phyloP scores from a whole-genome alignment of 2,113 vertebrate species.

The Bubalus kerabau region DNA sequence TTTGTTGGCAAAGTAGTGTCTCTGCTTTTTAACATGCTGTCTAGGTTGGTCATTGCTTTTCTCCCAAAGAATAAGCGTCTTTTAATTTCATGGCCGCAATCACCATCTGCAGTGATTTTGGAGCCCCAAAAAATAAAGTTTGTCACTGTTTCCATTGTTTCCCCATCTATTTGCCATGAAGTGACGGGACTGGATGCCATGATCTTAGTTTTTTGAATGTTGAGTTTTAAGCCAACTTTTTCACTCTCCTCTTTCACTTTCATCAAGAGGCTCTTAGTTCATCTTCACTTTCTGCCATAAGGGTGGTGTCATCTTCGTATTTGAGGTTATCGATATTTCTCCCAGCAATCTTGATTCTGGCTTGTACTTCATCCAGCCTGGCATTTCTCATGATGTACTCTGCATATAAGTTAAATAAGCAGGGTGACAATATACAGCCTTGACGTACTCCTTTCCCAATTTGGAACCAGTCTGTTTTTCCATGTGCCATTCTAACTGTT shows the following conservation, averaged over 20 bases:
- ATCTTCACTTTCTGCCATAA: background rate
- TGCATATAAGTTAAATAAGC: background rate
- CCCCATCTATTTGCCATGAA: background rate
- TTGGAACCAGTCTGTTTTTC: background rate
- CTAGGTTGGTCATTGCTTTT: background rate
- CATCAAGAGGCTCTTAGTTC: background rate
- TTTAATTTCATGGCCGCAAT: background rate
- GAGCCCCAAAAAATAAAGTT: background rate
- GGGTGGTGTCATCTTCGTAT: background rate
- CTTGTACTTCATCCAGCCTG: background rate
- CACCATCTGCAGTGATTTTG: background rate
- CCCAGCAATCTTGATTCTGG: background rate
- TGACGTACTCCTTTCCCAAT: background rate
- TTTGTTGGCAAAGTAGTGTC: background rate
- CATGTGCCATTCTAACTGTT: background rate
- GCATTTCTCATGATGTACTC: background rate
- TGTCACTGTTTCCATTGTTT: background rate
- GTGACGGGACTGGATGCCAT: background rate
- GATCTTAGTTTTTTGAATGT: background rate
- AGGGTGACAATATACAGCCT: background rate
- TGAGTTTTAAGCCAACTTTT: background rate
- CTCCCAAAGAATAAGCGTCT: fast-evolving
- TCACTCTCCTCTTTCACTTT: background rate
- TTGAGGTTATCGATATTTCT: background rate
- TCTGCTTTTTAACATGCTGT: background rate